Base-by-base conservation (phyloP, 2,113 vertebrate genomes). In the Chelonoidis abingdonii region DNA sequence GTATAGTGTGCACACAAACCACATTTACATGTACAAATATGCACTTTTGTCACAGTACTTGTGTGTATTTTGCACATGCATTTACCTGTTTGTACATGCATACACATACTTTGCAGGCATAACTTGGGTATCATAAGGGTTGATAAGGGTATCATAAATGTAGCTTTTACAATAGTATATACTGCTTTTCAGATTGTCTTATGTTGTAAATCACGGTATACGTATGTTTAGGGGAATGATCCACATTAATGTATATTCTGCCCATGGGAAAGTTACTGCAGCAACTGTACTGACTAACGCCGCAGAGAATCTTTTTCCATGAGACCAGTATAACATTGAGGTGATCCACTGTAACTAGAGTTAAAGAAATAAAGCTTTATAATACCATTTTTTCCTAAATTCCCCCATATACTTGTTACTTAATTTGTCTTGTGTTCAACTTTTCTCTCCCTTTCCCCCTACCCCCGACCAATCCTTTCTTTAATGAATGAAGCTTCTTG, bases 341-440 rank as follows among this genome's bases (percentile, higher is more conserved):
- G 76, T 7, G 72, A 47, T 83, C 65, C 6, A 10, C 17, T 3
- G 86, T 54, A 95, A 87, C 69, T 80, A 83, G 38, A 85, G 54
- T 87, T 92, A 84, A 17, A 54, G 53, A 54, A 56, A 62, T 53
- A 49, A 84, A 53, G 65, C 86, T 47, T 78, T 47, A 78, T 47
- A 47, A 78, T 47, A 29, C 29, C 24, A 16, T 83, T 78, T 78
- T 78, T 76, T 78, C 14, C 38, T 53, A 57, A 84, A 29, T 31
- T 25, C 22, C 31, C 22, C 44, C 53, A 35, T 81, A 29, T 35
- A 11, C 47, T 3, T 85, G 53, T 95, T 95, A 38, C n/a, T 72
- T 38, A 38, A 72, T 72, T 96, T 93, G 31, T 53, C 87, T 96
- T 95, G 89, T 95, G 92, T 85, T 94, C 89, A 91, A 57, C 25